A percentile compares a stretch with the other conserved stretches of the same genome.
Conservation (phyloP, 1,140 invertebrate species). For the Coenobita brevimanus region DNA sequence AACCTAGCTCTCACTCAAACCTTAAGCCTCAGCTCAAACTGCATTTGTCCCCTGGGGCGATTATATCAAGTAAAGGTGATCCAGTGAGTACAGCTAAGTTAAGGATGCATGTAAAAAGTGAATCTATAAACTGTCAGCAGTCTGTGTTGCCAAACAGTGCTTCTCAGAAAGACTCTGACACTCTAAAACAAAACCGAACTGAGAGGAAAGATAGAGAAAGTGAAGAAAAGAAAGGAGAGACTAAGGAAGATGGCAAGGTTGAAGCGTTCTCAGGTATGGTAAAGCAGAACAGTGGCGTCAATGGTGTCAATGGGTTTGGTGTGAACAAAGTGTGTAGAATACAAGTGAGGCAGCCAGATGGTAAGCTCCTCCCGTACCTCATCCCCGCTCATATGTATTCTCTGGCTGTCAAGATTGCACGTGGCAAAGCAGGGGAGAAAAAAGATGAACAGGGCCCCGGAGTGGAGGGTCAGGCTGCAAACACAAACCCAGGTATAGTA, state of each 20-base stretch:
- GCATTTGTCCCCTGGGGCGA: background rate
- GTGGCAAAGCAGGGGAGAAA: background rate
- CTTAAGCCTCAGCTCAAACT: too few relatives aligned
- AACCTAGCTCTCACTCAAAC: too few relatives aligned
- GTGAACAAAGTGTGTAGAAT: slow-evolving; percentile 45
- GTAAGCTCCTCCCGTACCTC: slow-evolving; percentile 20
- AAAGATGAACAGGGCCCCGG: background rate
- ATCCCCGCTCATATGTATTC: slow-evolving; percentile 55
- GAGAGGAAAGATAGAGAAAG: background rate
- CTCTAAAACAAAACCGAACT: too few relatives aligned
- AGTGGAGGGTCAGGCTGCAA: background rate
- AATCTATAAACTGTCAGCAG: background rate
- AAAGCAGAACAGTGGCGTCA: background rate
- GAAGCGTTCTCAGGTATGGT: background rate
- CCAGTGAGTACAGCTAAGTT: too few relatives aligned
- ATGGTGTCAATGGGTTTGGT: background rate
- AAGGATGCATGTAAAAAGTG: background rate
- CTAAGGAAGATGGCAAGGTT: background rate
- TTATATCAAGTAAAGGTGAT: background rate
- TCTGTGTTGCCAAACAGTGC: too few relatives aligned
- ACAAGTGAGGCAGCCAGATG: slow-evolving; percentile 49
- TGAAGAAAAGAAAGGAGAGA: background rate
- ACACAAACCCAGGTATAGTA: too few relatives aligned
- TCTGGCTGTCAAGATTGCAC: slow-evolving; percentile 47
- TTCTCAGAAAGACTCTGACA: too few relatives aligned